A percentile compares a stretch with the other conserved stretches of the same genome.
Evolutionary conservation across 2,797 vertebrate genomes (phyloP).

Genomic region (Brachyalestes nurse): DNA sequence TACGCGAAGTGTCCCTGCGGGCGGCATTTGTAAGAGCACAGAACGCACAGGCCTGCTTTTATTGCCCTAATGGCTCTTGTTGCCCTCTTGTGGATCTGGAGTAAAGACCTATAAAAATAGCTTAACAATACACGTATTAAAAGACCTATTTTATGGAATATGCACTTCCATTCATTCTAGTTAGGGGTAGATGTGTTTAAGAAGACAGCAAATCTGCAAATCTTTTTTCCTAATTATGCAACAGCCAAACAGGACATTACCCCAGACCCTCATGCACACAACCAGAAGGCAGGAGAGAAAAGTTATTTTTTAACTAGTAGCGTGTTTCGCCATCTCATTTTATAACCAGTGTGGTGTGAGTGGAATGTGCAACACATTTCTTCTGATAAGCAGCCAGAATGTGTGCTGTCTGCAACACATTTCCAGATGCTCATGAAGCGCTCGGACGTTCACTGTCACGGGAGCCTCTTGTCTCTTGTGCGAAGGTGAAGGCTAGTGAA

Average conservation of each 20-base stretch:
- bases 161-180: background rate
- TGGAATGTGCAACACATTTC: slow-evolving; percentile 59
- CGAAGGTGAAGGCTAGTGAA: slow-evolving; percentile 16
- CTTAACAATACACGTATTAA: slow-evolving; percentile 57
- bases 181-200: background rate
- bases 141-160: background rate
- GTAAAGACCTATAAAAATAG: slow-evolving; percentile 60
- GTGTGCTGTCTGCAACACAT: slow-evolving; percentile 6
- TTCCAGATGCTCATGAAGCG: slow-evolving; percentile 52
- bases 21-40: background rate
- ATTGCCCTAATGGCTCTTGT: slow-evolving; percentile 54
- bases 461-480: slow-evolving; percentile 42
- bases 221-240: slow-evolving; percentile 1
- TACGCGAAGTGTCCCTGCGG: background rate
- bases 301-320: slow-evolving; percentile 78
- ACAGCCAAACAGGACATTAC: slow-evolving; percentile 75
- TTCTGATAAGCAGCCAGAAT: slow-evolving; percentile 62
- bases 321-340: slow-evolving; percentile 72
- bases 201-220: background rate
- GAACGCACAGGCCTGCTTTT: slow-evolving; percentile 26
- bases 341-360: slow-evolving; percentile 68
- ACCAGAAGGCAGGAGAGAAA: slow-evolving; percentile 51
- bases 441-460: slow-evolving; percentile 12
- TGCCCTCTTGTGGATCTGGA: slow-evolving; percentile 65
- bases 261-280: slow-evolving; percentile 69